A percentile compares a stretch with the other conserved stretches of the same genome.
phyloP scores from a whole-genome alignment of 92 coral and sea anemone species.

The Pocillopora meandrina region DNA sequence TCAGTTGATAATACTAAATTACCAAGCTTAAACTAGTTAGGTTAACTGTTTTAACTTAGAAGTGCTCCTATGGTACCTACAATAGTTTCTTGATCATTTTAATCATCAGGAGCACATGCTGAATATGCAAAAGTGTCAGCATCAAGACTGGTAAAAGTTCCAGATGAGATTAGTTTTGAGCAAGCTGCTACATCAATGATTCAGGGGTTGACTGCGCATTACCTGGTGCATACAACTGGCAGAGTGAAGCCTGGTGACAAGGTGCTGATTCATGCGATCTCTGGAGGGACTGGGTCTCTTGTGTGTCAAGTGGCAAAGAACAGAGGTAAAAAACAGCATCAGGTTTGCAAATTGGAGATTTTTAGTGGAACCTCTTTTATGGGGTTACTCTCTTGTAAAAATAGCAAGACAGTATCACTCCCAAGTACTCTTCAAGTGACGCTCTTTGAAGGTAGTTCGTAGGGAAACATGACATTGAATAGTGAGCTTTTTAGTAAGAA shows the following conservation, averaged over 20 bases:
- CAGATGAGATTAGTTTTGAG: slow-evolving; percentile 51
- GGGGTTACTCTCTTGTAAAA: no score
- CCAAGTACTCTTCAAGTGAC: no score
- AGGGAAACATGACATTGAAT: no score
- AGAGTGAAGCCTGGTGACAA: slow-evolving; percentile 57
- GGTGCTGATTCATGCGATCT: slow-evolving; percentile 66
- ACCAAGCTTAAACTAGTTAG: no score
- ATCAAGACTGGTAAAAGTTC: slow-evolving; percentile 46
- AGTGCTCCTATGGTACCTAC: no score
- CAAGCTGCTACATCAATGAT: slow-evolving; percentile 62
- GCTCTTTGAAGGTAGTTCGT: no score
- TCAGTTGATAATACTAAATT: no score
- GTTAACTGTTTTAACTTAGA: no score
- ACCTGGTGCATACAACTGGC: slow-evolving; percentile 59
- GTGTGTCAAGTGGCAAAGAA: slow-evolving; percentile 68
- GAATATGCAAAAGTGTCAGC: slow-evolving; percentile 57
- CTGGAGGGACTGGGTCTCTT: slow-evolving; percentile 74
- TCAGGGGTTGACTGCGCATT: slow-evolving; percentile 78
- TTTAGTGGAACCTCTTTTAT: no score
- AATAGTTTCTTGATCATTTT: not conserved
- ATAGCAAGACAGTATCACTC: no score
- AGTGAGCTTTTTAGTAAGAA: no score
- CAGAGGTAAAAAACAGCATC: slow-evolving; percentile 47
- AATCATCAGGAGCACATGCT: slow-evolving; percentile 54
- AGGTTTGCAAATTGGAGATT: not conserved